These are phyloP conservation scores for Gortyna flavago DNA, from an alignment of 2,888 invertebrate genomes.

Conservation along the genomic window DNA sequence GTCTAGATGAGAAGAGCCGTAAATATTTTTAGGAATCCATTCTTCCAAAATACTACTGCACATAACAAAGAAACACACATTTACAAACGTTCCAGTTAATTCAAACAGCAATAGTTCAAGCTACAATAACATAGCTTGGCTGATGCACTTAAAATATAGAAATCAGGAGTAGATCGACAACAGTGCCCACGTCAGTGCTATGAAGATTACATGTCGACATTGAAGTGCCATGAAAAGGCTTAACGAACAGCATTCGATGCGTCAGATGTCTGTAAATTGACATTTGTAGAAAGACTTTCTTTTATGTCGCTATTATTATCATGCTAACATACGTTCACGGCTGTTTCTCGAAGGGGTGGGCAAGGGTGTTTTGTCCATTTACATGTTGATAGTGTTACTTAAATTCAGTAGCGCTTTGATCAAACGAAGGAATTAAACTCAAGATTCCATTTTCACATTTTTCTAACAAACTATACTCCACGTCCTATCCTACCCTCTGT, in stretches of 20 bases:
- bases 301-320: conserved; percentile 7
- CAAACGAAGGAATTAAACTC: too few species aligned
- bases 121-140: neutral
- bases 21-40: neutral
- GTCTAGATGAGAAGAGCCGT: too few species aligned
- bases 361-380: neutral
- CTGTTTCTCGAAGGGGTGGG: neutral
- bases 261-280: neutral
- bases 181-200: conserved; percentile 4
- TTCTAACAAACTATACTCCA: too few species aligned
- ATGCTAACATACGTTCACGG: neutral
- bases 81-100: neutral
- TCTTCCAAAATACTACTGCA: neutral
- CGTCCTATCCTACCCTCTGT: too few species aligned
- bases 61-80: neutral
- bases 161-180: conserved; percentile 33
- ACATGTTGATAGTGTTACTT: neutral
- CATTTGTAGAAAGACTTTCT: conserved; percentile 29
- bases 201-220: conserved; percentile 37
- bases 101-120: neutral
- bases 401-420: neutral
- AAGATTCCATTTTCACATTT: neutral
- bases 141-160: conserved; percentile 33
- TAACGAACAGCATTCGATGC: conserved; percentile 36
- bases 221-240: conserved; percentile 48